Percentiles rank a stretch among this genome's conserved stretches.
Conservation (phyloP, 1,140 invertebrate genomes). For the Subanguina moxae region DNA sequence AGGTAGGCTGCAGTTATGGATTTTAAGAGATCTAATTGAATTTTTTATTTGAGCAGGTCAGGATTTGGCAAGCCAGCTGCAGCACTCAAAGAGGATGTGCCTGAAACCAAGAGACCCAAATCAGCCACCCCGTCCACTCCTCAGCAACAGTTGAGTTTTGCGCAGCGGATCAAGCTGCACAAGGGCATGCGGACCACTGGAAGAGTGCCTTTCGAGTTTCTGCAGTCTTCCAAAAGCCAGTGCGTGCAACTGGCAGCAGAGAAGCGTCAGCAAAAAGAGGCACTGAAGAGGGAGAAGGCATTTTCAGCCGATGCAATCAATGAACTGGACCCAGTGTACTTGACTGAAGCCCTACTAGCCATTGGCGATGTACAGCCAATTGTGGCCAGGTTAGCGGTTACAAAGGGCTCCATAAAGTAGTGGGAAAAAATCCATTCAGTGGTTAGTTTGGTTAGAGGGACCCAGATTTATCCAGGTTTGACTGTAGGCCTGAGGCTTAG, state of each 20-base stretch:
- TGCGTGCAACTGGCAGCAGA: slow-evolving; percentile 4
- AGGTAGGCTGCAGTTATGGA: no score
- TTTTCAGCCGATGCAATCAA: slow-evolving; percentile 41
- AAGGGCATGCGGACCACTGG: slow-evolving; percentile 35
- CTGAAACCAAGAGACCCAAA: neutral
- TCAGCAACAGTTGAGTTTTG: slow-evolving; percentile 20
- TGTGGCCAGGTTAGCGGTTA: slow-evolving; percentile 39
- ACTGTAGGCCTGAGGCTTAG: no score
- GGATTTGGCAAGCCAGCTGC: no score
- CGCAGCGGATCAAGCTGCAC: slow-evolving; percentile 33
- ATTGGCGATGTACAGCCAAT: slow-evolving; percentile 44
- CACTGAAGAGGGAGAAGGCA: slow-evolving; percentile 22
- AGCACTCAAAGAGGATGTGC: neutral
- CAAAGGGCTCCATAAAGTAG: neutral
- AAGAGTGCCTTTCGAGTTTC: slow-evolving; percentile 31
- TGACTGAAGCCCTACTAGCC: slow-evolving; percentile 40
- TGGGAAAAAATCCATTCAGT: neutral
- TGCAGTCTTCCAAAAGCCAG: neutral
- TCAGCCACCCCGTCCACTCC: neutral
- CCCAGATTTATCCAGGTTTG: no score
- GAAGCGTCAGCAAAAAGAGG: slow-evolving; percentile 12
- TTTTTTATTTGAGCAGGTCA: no score
- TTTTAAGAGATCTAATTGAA: no score
- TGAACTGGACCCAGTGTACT: slow-evolving; percentile 39
- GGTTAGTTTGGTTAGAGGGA: no score